phyloP scores from a whole-genome alignment of 2,888 invertebrate species.

The Scaptomyza polygonia region DNA sequence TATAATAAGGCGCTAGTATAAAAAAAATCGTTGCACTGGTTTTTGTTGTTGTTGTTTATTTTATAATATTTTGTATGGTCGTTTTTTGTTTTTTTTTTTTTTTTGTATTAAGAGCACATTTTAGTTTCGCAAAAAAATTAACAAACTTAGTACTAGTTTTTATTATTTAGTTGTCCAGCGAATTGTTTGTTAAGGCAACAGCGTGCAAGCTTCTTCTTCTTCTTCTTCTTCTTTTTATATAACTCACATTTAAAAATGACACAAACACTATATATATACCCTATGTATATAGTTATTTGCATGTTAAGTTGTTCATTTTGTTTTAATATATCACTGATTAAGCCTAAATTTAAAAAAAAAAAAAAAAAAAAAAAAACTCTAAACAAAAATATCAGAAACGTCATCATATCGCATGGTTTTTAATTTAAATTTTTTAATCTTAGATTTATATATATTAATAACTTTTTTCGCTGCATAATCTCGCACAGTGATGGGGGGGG shows the following conservation, averaged over 20 bases:
- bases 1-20: conserved; percentile 49
- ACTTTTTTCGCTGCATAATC: conserved; percentile 33
- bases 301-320: conserved; percentile 32
- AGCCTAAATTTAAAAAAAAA: conserved; percentile 53
- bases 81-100: conserved; percentile 36
- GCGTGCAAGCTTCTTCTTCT: conserved; percentile 39
- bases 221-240: conserved; percentile 9
- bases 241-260: conserved; percentile 54
- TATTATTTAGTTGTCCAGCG: conserved; percentile 35
- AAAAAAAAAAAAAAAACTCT: conserved; percentile 37
- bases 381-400: conserved; percentile 67
- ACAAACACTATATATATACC: conserved; percentile 31
- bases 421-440: conserved; percentile 28
- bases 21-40: conserved; percentile 24
- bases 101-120: conserved; percentile 55
- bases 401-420: conserved; percentile 66
- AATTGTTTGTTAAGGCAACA: conserved; percentile 63
- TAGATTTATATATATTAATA: conserved; percentile 27
- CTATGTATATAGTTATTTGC: conserved; percentile 23
- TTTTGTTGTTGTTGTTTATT: conserved; percentile 11
- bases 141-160: conserved; percentile 49
- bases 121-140: conserved; percentile 57
- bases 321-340: conserved; percentile 66
- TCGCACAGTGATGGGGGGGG: conserved; percentile 19
- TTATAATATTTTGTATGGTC: conserved; percentile 37